A percentile compares a stretch with the other conserved stretches of the same genome.
phyloP scores from a whole-genome alignment of 1,140 invertebrate genomes.

The Drosophila ficusphila region DNA sequence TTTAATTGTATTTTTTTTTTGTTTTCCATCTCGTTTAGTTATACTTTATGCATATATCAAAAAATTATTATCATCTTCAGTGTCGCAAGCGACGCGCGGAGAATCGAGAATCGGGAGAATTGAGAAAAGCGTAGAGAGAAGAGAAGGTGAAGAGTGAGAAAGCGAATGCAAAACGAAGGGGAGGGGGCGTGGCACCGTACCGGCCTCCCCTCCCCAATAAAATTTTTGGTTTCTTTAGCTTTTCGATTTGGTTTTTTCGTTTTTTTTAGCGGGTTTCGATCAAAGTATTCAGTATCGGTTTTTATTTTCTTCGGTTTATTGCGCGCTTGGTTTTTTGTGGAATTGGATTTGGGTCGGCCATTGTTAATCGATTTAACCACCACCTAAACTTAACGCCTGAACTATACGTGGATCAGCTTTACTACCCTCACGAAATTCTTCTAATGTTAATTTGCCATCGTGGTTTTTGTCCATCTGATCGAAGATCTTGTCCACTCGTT shows the following conservation, averaged over 20 bases:
- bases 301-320: conserved; percentile 13
- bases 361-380: conserved; percentile 86
- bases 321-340: conserved; percentile 25
- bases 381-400: conserved; percentile 94
- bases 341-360: conserved; percentile 21
- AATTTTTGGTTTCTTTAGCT: conserved; percentile 7
- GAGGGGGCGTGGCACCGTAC: background rate
- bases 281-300: conserved; percentile 12
- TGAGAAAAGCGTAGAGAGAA: conserved; percentile 43
- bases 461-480: conserved; percentile 99
- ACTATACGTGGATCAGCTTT: conserved; percentile 99
- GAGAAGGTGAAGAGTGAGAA: conserved; percentile 18
- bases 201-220: background rate
- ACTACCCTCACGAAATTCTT: conserved; percentile 99
- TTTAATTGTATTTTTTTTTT: conserved; percentile 23
- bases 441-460: conserved; percentile 97
- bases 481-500: conserved; percentile 98
- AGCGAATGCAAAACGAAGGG: conserved; percentile 16
- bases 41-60: conserved; percentile 59
- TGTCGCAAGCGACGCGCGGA: conserved; percentile 65
- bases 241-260: conserved; percentile 1
- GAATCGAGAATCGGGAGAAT: conserved; percentile 44
- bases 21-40: conserved; percentile 20
- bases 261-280: conserved; percentile 6
- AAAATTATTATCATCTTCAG: conserved; percentile 81